Evolutionary conservation across 64 coral and sea anemone genomes (phyloP), one percentile per base, ranked within the genome.

Genomic region (Stichodactyla helianthus): DNA sequence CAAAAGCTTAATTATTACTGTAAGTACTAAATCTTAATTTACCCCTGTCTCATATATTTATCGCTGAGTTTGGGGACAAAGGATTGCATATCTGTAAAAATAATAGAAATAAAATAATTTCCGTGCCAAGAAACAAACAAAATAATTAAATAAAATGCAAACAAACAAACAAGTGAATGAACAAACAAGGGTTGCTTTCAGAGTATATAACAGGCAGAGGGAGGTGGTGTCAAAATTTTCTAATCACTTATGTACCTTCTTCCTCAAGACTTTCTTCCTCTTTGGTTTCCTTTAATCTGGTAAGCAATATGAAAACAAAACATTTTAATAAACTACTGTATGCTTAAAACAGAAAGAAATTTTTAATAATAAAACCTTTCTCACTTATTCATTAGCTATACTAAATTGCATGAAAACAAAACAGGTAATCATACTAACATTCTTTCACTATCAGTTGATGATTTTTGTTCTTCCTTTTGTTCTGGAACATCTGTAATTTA

Each of bases 21-120:
- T 44, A 44, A 44, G 35, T 44, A 44, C 22, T 22, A n/a, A 22
- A n/a, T 65, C 18, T n/a, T n/a, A n/a, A n/a, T n/a, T 65, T 79
- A 79, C 77, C 77, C 50, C 26, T 52, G 26, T 52, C 77, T 79
- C 77, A 79, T 79, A 31, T 79, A 26, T 52, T 79, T 31, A 50
- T 79, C 77, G 14, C 77, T 79, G 20, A 79, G 77, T 79, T 79
- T 79, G 15, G 26, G 27, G 31, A 79, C 77, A 79, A 79, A 79
- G 19, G 62, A 65, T 22, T 65, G 62, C 6, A n/a, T n/a, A 22
- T 65, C 62, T 65, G 62, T 60, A 17, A 60, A 65, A 65, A 13
- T n/a, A n/a, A 22, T 1, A 65, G 7, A 65, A 17, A 65, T 22
- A 65, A 22, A 65, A n/a, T n/a, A n/a, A n/a, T 19, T n/a, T n/a